phyloP scores from a whole-genome alignment of 64 coral and sea anemone genomes.

The Montipora sp. region DNA sequence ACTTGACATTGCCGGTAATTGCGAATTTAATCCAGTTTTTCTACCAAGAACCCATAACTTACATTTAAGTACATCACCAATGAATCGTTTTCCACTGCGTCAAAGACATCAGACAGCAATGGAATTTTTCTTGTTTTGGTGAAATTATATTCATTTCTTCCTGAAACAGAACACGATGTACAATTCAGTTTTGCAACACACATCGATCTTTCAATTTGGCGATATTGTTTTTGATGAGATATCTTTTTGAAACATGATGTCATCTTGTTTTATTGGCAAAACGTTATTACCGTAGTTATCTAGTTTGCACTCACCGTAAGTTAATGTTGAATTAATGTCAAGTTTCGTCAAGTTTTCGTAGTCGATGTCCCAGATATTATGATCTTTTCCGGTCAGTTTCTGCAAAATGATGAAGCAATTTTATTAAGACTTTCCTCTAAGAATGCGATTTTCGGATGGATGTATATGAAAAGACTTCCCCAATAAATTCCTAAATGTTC shows the following conservation, averaged over 20 bases:
- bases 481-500: no score
- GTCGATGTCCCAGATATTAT: constrained; percentile 67
- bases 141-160: constrained; percentile 36
- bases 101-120: constrained; percentile 66
- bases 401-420: constrained; percentile 27
- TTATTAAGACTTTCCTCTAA: no score
- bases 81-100: constrained; percentile 46
- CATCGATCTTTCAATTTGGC: not conserved
- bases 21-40: no score
- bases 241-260: no score
- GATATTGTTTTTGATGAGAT: no score
- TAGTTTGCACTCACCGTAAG: constrained; percentile 50
- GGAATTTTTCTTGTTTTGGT: constrained; percentile 64
- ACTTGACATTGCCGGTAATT: no score
- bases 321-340: constrained; percentile 63
- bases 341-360: constrained; percentile 58
- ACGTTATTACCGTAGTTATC: not conserved
- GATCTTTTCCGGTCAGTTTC: constrained; percentile 68
- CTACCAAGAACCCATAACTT: not conserved
- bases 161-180: constrained; percentile 7
- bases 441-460: no score
- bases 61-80: constrained; percentile 82
- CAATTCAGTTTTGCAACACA: not conserved
- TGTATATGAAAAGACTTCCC: no score
- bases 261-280: no score